Percentiles rank a stretch among this genome's conserved stretches.
These are phyloP conservation scores for Monopterus albus DNA, from an alignment of 2,113 vertebrate species.

Conservation along the genomic window DNA sequence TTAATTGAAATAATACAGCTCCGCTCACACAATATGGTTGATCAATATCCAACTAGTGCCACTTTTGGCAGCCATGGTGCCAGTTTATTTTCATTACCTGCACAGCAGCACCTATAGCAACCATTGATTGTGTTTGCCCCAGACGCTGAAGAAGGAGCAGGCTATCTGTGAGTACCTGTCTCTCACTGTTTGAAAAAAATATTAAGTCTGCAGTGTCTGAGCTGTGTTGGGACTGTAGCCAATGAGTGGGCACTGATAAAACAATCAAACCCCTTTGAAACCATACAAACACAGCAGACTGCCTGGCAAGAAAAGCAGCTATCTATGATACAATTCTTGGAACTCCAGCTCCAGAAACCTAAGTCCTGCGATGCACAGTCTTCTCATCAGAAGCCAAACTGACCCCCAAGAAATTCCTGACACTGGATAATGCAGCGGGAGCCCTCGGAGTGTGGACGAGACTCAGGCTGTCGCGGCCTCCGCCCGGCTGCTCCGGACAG, in stretches of 20 bases:
- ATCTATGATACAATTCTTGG: constrained; percentile 16
- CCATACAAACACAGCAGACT: constrained; percentile 14
- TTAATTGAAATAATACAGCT: constrained; percentile 5
- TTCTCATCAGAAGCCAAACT: constrained; percentile 33
- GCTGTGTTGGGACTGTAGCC: constrained; percentile 37
- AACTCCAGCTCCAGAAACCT: not conserved
- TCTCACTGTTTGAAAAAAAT: constrained; percentile 7
- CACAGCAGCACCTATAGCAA: constrained; percentile 5
- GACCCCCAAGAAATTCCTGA: constrained; percentile 47
- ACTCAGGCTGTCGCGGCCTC: constrained; percentile 37
- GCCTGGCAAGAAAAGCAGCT: constrained; percentile 7
- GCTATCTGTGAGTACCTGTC: constrained; percentile 11
- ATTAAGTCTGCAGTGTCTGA: not conserved
- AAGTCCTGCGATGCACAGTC: constrained; percentile 34
- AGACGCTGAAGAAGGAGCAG: constrained; percentile 9
- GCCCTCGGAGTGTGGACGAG: constrained; percentile 17
- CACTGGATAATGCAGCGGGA: constrained; percentile 27
- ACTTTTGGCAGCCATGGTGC: not conserved
- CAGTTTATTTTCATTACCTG: constrained; percentile 15
- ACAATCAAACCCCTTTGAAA: constrained; percentile 31
- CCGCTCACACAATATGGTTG: not conserved
- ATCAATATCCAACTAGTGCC: not conserved
- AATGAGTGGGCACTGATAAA: constrained; percentile 31
- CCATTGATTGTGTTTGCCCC: constrained; percentile 1
- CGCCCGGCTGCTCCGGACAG: constrained; percentile 32